A percentile compares a stretch with the other conserved stretches of the same genome.
These are phyloP conservation scores for Elachura formosa DNA, from an alignment of 2,113 vertebrate species.

Conservation along the genomic window DNA sequence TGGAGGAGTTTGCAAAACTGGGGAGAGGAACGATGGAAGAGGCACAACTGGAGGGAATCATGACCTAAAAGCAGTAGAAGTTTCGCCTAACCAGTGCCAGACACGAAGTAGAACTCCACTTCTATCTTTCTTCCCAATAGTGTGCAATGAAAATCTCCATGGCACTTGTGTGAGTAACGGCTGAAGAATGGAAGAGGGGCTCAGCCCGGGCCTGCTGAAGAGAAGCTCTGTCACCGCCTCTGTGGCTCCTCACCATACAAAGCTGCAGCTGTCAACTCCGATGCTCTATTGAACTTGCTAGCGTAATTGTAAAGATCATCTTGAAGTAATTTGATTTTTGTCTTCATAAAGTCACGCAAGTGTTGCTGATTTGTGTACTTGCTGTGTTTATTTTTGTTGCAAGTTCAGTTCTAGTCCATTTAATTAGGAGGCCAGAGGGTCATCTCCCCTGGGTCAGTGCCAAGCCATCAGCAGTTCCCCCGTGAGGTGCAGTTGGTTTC, in stretches of 20 bases:
- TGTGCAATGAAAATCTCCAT: neutral
- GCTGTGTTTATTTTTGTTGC: constrained; percentile 55
- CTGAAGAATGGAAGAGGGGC: neutral
- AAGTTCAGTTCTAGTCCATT: constrained; percentile 60
- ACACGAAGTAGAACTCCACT: neutral
- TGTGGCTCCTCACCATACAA: neutral
- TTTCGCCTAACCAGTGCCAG: neutral
- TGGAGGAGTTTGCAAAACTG: neutral
- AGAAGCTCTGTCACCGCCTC: neutral
- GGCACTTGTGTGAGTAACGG: neutral
- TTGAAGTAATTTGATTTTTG: constrained; percentile 61
- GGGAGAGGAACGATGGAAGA: neutral
- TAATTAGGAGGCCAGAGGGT: constrained; percentile 32
- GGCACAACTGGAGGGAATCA: neutral
- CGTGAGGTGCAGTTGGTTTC: rapidly evolving
- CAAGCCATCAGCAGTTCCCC: neutral
- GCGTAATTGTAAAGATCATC: constrained; percentile 48
- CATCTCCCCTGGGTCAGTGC: neutral
- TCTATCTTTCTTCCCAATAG: neutral
- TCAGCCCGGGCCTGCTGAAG: neutral
- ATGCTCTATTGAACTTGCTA: constrained; percentile 57
- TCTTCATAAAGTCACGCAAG: constrained; percentile 43
- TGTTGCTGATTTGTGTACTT: constrained; percentile 52
- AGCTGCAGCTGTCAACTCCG: constrained; percentile 31
- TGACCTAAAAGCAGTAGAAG: neutral